Conservation (phyloP, 2,888 invertebrate species). For the Philereme transversata region DNA sequence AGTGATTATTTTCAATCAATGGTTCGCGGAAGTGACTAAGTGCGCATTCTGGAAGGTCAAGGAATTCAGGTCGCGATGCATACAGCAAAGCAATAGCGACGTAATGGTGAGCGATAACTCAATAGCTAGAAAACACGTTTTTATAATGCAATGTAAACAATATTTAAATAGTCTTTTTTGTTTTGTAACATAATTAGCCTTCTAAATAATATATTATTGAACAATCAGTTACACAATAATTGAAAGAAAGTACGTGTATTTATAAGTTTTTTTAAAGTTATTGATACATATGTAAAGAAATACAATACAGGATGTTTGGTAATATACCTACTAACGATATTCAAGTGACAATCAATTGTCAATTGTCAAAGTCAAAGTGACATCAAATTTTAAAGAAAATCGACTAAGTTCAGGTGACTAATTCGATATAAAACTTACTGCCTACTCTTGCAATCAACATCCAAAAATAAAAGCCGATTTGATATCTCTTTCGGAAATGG, state of each 20-base stretch:
- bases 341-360: no score
- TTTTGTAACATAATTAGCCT: conserved; percentile 12
- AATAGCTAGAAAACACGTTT: conserved; percentile 37
- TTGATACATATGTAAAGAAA: background rate
- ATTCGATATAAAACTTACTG: no score
- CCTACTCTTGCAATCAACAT: no score
- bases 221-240: conserved; percentile 9
- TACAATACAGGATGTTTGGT: no score
- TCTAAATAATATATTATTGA: conserved; percentile 11
- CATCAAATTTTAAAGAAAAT: no score
- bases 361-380: no score
- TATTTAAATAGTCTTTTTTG: conserved; percentile 11
- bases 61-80: conserved; percentile 49
- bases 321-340: no score
- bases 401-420: no score
- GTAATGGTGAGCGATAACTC: conserved; percentile 48
- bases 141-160: conserved; percentile 25
- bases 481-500: no score
- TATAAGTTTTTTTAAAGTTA: conserved; percentile 3
- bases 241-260: background rate
- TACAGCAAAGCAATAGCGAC: conserved; percentile 40
- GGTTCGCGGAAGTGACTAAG: conserved; percentile 56
- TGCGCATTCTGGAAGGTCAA: conserved; percentile 60
- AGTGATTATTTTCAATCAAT: conserved; percentile 46
- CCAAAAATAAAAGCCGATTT: no score